phyloP scores from a whole-genome alignment of 2,113 vertebrate species.

The Corvus hawaiiensis region DNA sequence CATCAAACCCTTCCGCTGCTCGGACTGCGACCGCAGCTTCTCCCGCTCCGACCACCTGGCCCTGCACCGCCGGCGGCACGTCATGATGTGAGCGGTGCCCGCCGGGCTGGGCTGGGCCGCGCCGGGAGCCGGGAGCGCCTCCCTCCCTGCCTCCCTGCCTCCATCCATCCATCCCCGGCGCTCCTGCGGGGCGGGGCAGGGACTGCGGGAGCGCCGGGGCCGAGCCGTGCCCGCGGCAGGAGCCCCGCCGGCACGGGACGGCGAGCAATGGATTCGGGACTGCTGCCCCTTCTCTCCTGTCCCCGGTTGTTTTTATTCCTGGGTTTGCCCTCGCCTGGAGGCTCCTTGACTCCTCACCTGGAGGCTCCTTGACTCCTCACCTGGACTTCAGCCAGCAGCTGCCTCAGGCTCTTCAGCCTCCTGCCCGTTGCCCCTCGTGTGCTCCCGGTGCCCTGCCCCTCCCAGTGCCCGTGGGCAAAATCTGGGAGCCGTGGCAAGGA shows the following conservation, averaged over 20 bases:
- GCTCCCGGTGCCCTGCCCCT: background rate
- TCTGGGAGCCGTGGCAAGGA: background rate
- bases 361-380: background rate
- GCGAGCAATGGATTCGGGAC: background rate
- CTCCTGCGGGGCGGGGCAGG: background rate
- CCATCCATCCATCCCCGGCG: background rate
- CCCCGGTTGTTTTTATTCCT: background rate
- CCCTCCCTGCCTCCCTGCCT: background rate
- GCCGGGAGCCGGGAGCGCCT: background rate
- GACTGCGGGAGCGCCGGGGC: background rate
- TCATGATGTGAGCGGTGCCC: constrained; percentile 85
- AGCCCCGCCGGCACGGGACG: background rate
- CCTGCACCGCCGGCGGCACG: constrained; percentile 89
- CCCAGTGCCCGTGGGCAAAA: background rate
- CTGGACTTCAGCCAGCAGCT: background rate
- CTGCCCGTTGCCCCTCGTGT: background rate
- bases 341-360: background rate
- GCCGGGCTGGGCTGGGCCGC: background rate
- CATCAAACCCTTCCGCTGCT: constrained; percentile 97
- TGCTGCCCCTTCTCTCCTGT: background rate
- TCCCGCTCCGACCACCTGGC: constrained; percentile 91
- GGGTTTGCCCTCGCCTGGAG: background rate
- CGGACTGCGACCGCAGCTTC: constrained; percentile 91
- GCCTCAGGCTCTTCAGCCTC: background rate
- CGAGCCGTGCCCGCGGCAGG: background rate